phyloP scores from a whole-genome alignment of 2,888 invertebrate species.

The Drosophila cognata region DNA sequence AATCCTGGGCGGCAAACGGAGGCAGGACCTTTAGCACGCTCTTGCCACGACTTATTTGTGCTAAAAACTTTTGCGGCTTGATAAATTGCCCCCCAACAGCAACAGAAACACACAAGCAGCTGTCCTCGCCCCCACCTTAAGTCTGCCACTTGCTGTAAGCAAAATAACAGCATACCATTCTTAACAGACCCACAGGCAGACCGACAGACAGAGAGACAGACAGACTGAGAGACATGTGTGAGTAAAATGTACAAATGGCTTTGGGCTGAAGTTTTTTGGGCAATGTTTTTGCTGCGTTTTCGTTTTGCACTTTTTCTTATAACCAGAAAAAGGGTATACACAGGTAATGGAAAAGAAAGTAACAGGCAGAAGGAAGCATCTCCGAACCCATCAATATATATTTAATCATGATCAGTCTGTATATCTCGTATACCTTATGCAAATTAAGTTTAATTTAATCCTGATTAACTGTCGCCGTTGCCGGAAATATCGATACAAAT shows the following conservation, averaged over 20 bases:
- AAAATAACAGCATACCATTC: constrained; percentile 23
- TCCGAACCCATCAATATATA: neutral
- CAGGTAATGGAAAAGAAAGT: neutral
- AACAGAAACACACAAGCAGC: constrained; percentile 19
- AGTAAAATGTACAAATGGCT: constrained; percentile 31
- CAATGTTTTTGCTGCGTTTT: constrained; percentile 1
- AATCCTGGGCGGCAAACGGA: constrained; percentile 71
- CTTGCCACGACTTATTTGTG: constrained; percentile 78
- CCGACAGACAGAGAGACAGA: constrained; percentile 14
- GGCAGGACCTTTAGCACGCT: constrained; percentile 52
- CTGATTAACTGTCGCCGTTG: neutral
- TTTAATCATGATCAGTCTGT: neutral
- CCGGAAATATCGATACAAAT: neutral
- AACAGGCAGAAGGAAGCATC: neutral
- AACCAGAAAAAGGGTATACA: neutral
- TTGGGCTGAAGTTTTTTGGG: constrained; percentile 21
- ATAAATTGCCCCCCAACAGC: constrained; percentile 68
- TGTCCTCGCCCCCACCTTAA: neutral
- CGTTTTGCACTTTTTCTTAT: constrained; percentile 4
- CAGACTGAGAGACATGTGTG: constrained; percentile 42
- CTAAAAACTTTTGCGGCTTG: constrained; percentile 76
- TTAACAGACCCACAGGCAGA: constrained; percentile 10
- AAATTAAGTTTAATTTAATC: neutral
- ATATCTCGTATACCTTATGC: neutral
- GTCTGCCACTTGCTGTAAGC: constrained; percentile 35